Evolutionary conservation across 37 sponge, comb jelly and placozoan genomes (phyloP).

Genomic region (Aplysina aerophoba): DNA sequence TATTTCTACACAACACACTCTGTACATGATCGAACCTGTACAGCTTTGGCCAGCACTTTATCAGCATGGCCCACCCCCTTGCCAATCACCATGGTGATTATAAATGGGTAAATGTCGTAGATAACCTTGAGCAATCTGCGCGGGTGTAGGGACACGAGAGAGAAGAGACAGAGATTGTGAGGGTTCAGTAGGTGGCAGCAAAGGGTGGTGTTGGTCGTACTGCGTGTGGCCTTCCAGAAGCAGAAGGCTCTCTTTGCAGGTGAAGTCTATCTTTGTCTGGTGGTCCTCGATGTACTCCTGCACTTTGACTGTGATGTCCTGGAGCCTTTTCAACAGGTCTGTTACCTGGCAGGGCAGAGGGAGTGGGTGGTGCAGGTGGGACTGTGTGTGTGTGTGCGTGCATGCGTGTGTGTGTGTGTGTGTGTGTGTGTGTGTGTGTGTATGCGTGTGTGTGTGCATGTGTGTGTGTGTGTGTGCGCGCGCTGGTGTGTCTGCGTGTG

Average conservation of each 20-base stretch:
- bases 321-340: neutral
- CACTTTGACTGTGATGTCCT: neutral
- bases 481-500: too few species aligned
- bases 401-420: constrained; percentile 34
- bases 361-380: neutral
- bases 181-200: too few species aligned
- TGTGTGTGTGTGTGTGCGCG: too few species aligned
- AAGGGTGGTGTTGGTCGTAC: neutral
- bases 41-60: neutral
- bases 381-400: neutral
- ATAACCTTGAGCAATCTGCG: neutral
- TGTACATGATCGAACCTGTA: neutral
- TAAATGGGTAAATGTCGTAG: neutral
- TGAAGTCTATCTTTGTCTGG: constrained; percentile 13
- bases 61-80: neutral
- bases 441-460: too few species aligned
- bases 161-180: too few species aligned
- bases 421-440: neutral
- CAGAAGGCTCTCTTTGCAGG: neutral
- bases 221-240: neutral
- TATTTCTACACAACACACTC: too few species aligned
- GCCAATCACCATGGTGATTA: neutral
- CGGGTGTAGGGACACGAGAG: too few species aligned
- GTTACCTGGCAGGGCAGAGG: neutral
- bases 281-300: neutral